Evolutionary conservation across 1,140 invertebrate genomes (phyloP).

Genomic region (Drosophila sp.): DNA sequence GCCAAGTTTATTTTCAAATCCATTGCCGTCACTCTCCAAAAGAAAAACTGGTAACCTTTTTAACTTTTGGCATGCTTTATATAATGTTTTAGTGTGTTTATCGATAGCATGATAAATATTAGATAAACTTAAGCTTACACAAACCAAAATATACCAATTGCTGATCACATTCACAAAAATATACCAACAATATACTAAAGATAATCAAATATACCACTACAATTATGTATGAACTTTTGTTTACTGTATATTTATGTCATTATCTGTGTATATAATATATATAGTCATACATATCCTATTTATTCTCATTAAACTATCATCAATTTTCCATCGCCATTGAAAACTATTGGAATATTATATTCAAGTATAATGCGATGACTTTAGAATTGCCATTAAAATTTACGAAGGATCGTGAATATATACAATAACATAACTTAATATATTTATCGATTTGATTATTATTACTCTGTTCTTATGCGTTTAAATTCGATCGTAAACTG

Average conservation of each 20-base stretch:
- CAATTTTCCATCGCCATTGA: constrained; percentile 67
- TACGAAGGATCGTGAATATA: background rate
- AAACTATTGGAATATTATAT: constrained; percentile 69
- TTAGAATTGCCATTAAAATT: constrained; percentile 33
- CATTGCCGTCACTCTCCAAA: constrained; percentile 42
- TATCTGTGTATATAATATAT: constrained; percentile 33
- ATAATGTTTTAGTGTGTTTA: constrained; percentile 17
- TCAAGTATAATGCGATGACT: constrained; percentile 54
- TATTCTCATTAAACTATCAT: constrained; percentile 57
- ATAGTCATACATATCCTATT: constrained; percentile 35
- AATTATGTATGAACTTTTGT: constrained; percentile 9
- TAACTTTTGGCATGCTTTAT: background rate
- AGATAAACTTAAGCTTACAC: constrained; percentile 36
- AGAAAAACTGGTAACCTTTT: constrained; percentile 27
- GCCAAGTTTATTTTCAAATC: constrained; percentile 1
- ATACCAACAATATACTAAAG: constrained; percentile 65
- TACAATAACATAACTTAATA: background rate
- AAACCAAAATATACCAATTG: constrained; percentile 53
- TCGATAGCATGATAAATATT: constrained; percentile 29
- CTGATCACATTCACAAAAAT: constrained; percentile 62
- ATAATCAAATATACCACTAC: constrained; percentile 28
- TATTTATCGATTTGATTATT: constrained; percentile 7
- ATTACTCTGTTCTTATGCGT: constrained; percentile 29
- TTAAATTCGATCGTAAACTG: constrained; percentile 49
- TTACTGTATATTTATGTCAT: constrained; percentile 15